Percentiles rank a stretch among this genome's conserved stretches.
phyloP scores from a whole-genome alignment of 2,113 vertebrate genomes.

The Notechis scutatus region DNA sequence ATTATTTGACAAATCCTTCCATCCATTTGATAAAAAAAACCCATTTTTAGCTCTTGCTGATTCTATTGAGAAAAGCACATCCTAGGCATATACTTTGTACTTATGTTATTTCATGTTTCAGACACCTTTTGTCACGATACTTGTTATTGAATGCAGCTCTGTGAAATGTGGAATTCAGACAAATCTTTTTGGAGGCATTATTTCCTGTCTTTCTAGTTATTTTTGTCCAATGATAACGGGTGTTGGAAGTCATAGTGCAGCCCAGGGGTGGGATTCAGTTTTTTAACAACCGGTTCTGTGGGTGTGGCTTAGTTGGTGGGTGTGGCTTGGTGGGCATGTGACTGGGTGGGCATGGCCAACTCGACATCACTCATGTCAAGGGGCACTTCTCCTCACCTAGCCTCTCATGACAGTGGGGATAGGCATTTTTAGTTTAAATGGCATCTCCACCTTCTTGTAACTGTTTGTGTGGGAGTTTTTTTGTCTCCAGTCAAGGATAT shows the following conservation, averaged over 20 bases:
- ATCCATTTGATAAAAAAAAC: background rate
- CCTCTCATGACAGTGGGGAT: no score
- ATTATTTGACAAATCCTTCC: background rate
- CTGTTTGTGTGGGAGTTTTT: no score
- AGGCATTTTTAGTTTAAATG: no score
- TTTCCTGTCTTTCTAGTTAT: background rate
- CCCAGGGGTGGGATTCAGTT: no score
- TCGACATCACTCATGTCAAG: no score
- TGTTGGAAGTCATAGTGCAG: background rate
- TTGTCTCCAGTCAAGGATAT: no score
- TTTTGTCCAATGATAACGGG: background rate
- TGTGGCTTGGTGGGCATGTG: no score
- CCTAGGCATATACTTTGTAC: accelerated
- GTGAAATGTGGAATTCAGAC: background rate
- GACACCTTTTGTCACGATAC: background rate
- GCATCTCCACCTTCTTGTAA: no score
- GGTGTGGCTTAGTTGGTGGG: no score
- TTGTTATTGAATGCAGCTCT: background rate
- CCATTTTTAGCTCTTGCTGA: background rate
- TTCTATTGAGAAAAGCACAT: background rate
- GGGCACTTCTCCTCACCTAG: no score
- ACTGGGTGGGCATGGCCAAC: no score
- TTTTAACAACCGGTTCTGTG: no score
- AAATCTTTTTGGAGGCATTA: background rate
- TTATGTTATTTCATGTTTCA: constrained; percentile 21